Evolutionary conservation across 2,888 invertebrate genomes (phyloP).

Genomic region (Eupithecia dodoneata): DNA sequence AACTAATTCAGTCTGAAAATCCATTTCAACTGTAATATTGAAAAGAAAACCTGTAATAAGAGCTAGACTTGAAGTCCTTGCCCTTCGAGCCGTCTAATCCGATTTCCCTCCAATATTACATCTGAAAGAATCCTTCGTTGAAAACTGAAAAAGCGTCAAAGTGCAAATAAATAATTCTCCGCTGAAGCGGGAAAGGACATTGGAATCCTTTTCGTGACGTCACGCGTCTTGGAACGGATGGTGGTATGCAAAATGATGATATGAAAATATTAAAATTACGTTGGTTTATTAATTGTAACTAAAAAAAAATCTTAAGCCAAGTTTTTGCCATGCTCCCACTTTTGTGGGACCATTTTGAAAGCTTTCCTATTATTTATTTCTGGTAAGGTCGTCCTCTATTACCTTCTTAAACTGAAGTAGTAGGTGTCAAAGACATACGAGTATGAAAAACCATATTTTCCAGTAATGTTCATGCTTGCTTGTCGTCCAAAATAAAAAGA

Average conservation of each 20-base stretch:
- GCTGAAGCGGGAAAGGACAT: slow-evolving; percentile 39
- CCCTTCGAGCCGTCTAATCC: slow-evolving; percentile 3
- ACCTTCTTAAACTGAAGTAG: no score
- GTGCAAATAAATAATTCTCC: slow-evolving; percentile 45
- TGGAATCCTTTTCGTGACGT: slow-evolving; percentile 45
- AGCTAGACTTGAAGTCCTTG: not conserved
- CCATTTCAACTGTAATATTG: not conserved
- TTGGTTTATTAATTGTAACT: no score
- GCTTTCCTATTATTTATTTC: not conserved
- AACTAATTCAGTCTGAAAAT: not conserved
- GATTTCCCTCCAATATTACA: slow-evolving; percentile 23
- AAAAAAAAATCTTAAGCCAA: no score
- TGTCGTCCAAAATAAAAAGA: not conserved
- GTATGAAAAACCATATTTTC: not conserved
- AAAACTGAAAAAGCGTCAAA: slow-evolving; percentile 38
- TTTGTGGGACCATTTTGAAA: not conserved
- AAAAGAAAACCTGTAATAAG: not conserved
- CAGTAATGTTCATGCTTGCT: not conserved
- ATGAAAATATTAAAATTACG: not conserved
- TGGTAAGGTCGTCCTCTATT: no score
- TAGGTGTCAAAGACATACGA: no score
- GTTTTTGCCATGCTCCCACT: not conserved
- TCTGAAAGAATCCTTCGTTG: slow-evolving; percentile 13
- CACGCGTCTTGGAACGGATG: slow-evolving; percentile 39
- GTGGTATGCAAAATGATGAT: slow-evolving; percentile 17